Percentiles rank a stretch among this genome's conserved stretches.
Conservation (phyloP, 1,140 invertebrate species). For the Pseudobourletiella spinata region DNA sequence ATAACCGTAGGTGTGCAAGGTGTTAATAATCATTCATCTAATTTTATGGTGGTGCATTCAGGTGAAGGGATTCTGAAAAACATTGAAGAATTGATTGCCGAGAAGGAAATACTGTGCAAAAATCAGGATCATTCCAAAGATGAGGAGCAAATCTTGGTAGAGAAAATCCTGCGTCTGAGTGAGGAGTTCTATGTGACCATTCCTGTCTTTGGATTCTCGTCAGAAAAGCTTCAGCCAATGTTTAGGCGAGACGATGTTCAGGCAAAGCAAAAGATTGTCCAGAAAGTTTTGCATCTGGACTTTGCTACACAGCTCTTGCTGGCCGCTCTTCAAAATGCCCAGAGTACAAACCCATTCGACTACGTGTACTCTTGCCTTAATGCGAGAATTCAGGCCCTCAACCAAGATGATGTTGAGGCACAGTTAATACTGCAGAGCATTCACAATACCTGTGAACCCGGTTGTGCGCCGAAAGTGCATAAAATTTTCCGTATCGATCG, state of each 20-base stretch:
- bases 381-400: slow-evolving; percentile 40
- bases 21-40: too few species aligned
- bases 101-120: slow-evolving; percentile 28
- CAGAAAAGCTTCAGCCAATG: slow-evolving; percentile 42
- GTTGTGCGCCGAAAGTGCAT: slow-evolving; percentile 36
- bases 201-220: slow-evolving; percentile 42
- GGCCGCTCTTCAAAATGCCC: slow-evolving; percentile 39
- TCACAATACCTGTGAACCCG: slow-evolving; percentile 39
- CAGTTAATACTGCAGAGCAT: slow-evolving; percentile 46
- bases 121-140: not conserved
- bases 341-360: slow-evolving; percentile 43
- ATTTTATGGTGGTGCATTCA: too few species aligned
- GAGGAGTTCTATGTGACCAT: slow-evolving; percentile 46
- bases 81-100: slow-evolving; percentile 25
- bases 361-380: slow-evolving; percentile 44
- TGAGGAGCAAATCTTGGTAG: slow-evolving; percentile 4
- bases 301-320: slow-evolving; percentile 42
- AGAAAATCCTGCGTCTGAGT: slow-evolving; percentile 38
- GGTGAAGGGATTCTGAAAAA: slow-evolving; percentile 15
- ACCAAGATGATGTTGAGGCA: slow-evolving; percentile 38
- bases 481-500: slow-evolving; percentile 41
- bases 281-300: slow-evolving; percentile 40
- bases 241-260: slow-evolving; percentile 37
- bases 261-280: slow-evolving; percentile 38
- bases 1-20: too few species aligned